Conservation (phyloP, 2,113 vertebrate genomes). For the Zeus faber region DNA sequence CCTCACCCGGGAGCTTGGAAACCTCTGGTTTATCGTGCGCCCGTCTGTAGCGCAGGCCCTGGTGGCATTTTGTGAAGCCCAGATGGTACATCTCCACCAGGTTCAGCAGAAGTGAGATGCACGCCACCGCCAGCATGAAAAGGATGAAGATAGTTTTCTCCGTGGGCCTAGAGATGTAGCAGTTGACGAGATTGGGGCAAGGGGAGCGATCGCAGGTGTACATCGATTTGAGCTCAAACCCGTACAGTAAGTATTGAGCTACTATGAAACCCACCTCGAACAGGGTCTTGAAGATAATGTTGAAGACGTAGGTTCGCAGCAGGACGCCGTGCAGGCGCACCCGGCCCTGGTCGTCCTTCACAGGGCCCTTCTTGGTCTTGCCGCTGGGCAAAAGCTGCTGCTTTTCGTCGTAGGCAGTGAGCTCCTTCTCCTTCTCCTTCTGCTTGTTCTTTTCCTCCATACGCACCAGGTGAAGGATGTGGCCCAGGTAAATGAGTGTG, state of each 20-base stretch:
- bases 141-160: slow-evolving; percentile 90
- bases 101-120: slow-evolving; percentile 84
- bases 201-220: slow-evolving; percentile 84
- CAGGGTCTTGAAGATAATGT: slow-evolving; percentile 83
- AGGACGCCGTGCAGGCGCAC: slow-evolving; percentile 78
- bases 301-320: slow-evolving; percentile 83
- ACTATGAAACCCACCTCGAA: slow-evolving; percentile 85
- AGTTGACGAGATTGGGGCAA: slow-evolving; percentile 85
- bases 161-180: slow-evolving; percentile 86
- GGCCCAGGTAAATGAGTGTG: slow-evolving; percentile 86
- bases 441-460: slow-evolving; percentile 80
- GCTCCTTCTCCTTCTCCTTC: slow-evolving; percentile 40
- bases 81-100: slow-evolving; percentile 87
- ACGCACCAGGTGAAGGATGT: slow-evolving; percentile 85
- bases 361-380: slow-evolving; percentile 47
- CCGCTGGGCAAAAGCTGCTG: slow-evolving; percentile 47
- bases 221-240: slow-evolving; percentile 84
- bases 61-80: slow-evolving; percentile 78
- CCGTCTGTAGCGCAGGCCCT: slow-evolving; percentile 60
- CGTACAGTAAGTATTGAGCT: slow-evolving; percentile 83
- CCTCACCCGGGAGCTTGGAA: slow-evolving; percentile 52
- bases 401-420: slow-evolving; percentile 40
- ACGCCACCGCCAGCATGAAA: slow-evolving; percentile 85
- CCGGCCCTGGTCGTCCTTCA: slow-evolving; percentile 66
- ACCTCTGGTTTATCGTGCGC: slow-evolving; percentile 14